Evolutionary conservation across 2,888 invertebrate genomes (phyloP).

Genomic region (Agrilus mali): DNA sequence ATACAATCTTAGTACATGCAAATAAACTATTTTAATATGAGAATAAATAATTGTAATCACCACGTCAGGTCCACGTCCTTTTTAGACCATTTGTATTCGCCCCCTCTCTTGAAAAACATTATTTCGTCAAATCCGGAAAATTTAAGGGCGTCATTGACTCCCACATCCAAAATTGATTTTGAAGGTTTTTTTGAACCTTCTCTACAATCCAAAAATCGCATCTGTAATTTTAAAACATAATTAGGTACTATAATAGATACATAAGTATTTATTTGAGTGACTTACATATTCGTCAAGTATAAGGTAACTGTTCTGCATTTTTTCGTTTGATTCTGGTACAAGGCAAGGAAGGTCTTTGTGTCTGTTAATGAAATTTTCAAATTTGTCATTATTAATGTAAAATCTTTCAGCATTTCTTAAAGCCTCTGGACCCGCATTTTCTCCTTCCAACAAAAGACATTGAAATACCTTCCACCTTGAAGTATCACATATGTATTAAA

Average conservation of each 20-base stretch:
- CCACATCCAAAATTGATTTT: conserved; percentile 36
- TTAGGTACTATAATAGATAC: background rate
- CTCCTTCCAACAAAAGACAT: conserved; percentile 37
- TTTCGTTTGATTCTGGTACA: conserved; percentile 37
- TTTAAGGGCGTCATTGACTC: conserved; percentile 32
- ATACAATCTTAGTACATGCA: too few species aligned
- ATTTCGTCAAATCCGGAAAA: conserved; percentile 38
- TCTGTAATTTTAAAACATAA: conserved; percentile 20
- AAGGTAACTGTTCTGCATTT: conserved; percentile 40
- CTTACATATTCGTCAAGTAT: conserved; percentile 39
- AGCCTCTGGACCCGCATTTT: conserved; percentile 36
- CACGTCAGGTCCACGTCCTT: conserved; percentile 23
- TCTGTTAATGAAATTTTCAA: conserved; percentile 32
- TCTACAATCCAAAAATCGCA: conserved; percentile 38
- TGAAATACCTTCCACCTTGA: conserved; percentile 37
- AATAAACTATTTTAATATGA: too few species aligned
- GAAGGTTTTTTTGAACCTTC: conserved; percentile 34
- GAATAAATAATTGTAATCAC: conserved; percentile 12
- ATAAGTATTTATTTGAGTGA: conserved; percentile 2
- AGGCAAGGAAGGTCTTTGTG: conserved; percentile 31
- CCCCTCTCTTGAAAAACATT: conserved; percentile 38
- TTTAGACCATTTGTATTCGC: conserved; percentile 39
- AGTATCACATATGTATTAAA: too few species aligned
- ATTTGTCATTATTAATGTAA: conserved; percentile 33
- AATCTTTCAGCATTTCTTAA: conserved; percentile 34